These are phyloP conservation scores for Pterocles gutturalis DNA, from an alignment of 2,113 vertebrate species.

Conservation along the genomic window DNA sequence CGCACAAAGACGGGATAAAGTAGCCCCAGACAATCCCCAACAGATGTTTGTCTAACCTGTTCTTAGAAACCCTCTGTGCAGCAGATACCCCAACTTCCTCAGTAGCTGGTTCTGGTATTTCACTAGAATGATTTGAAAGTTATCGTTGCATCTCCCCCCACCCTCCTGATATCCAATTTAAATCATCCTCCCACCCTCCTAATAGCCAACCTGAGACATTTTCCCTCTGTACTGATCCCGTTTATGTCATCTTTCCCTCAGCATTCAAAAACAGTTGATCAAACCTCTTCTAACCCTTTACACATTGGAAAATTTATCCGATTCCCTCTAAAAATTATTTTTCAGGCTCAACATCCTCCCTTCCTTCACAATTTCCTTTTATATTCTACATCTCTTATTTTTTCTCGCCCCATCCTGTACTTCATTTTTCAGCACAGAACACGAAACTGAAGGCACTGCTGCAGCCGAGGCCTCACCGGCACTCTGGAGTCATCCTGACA, in stretches of 20 bases:
- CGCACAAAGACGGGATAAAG: slow-evolving; percentile 29
- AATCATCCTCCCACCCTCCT: neutral
- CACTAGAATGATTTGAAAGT: neutral
- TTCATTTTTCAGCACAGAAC: neutral
- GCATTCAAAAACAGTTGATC: neutral
- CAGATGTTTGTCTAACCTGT: slow-evolving; percentile 64
- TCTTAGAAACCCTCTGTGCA: neutral
- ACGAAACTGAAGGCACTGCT: rapidly evolving
- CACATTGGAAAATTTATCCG: neutral
- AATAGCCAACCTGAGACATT: neutral
- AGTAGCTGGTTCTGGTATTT: slow-evolving; percentile 37
- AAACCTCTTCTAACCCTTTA: neutral
- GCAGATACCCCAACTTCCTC: neutral
- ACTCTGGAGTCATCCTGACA: neutral
- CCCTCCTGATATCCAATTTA: neutral
- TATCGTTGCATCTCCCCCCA: neutral
- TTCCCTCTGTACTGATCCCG: neutral
- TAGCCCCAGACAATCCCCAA: slow-evolving; percentile 52
- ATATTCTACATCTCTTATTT: neutral
- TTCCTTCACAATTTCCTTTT: neutral
- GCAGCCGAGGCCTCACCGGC: neutral
- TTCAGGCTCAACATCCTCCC: neutral
- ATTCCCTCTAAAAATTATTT: neutral
- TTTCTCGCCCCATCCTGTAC: neutral
- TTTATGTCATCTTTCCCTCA: neutral